Conservation (phyloP, 2,888 invertebrate species). For the Nomada flava region DNA sequence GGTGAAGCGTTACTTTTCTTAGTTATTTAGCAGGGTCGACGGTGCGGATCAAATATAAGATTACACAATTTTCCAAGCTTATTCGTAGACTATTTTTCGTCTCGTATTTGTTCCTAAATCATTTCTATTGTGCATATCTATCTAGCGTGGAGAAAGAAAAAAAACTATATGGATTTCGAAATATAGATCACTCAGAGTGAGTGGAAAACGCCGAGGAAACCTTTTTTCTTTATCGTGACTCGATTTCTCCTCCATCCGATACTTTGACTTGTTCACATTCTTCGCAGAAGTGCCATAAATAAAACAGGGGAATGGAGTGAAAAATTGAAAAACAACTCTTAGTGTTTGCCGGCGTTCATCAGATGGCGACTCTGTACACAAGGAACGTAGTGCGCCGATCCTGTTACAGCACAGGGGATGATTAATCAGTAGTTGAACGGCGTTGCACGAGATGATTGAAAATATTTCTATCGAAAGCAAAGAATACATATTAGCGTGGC, state of each 20-base stretch:
- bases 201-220: not conserved
- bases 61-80: not conserved
- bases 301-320: slow-evolving; percentile 6
- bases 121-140: not conserved
- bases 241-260: not conserved
- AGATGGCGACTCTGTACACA: slow-evolving; percentile 74
- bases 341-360: slow-evolving; percentile 75
- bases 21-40: not conserved
- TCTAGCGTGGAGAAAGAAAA: not conserved
- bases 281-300: not conserved
- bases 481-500: not conserved
- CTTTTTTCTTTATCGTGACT: not conserved
- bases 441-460: too few relatives aligned
- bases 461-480: too few relatives aligned
- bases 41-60: not conserved
- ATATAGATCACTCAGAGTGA: too few relatives aligned
- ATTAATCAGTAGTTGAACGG: not conserved
- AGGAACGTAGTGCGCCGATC: slow-evolving; percentile 53
- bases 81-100: not conserved
- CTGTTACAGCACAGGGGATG: not conserved
- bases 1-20: slow-evolving; percentile 53
- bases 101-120: not conserved
- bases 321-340: slow-evolving; percentile 38
- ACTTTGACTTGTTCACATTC: not conserved
- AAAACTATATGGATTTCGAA: not conserved